Evolutionary conservation across 2,113 vertebrate genomes (phyloP), one percentile per base, ranked within the genome.

Genomic region (Prolemur simus): DNA sequence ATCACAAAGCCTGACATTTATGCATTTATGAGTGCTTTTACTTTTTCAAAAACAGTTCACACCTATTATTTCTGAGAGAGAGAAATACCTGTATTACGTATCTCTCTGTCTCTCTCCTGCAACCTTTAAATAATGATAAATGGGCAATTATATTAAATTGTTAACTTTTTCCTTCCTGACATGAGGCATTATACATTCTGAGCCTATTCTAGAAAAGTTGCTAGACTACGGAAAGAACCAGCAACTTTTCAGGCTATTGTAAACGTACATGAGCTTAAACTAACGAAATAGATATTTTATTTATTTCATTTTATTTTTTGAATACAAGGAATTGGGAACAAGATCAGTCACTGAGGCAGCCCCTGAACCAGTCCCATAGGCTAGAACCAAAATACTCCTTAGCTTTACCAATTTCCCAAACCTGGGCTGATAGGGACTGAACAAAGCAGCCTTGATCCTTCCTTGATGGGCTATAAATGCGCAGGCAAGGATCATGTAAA

Each of bases 81-180:
- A 37, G 21, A 91, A 96, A 86, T 93, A 83, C 69, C 76, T 91
- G n/a, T 49, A 84, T 63, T 93, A 80, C 73, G 93, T 96, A 93
- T 78, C 71, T 95, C 66, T 95, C 83, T 92, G 42, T 91, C 91
- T 96, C 66, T 89, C 52, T 94, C 86, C 52, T 49, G 25, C 73
- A 96, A 95, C 39, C 76, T 97, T 96, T 95, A 94, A 96, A 74
- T 94, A 96, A 92, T 47, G 86, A 97, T 97, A 96, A 84, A 92
- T 94, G 93, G 86, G 37, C 68, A 94, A 97, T 97, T 97, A 83
- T 97, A 89, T 97, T 97, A 97, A 98, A 97, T n/a, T 97, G 86
- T 94, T 97, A 96, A 54, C 97, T 96, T 96, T 89, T 56, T 54
- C 73, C 87, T 95, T 94, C 83, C 88, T 86, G 71, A 56, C 71